Conservation (phyloP, 2,113 vertebrate genomes). For the Galemys pyrenaicus region DNA sequence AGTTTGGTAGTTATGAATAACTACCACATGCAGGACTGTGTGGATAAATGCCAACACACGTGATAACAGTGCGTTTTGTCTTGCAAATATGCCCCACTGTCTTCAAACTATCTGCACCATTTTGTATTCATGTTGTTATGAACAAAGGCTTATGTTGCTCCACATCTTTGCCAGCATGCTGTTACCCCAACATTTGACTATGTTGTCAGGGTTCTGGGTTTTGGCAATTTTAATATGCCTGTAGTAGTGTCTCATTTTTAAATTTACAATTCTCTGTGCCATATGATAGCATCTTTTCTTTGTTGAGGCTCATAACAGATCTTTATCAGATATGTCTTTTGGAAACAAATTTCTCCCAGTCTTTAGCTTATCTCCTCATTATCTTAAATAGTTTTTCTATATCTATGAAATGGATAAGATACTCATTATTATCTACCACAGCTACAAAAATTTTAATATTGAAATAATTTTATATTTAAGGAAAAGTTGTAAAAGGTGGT, state of each 20-base stretch:
- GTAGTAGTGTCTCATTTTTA: neutral
- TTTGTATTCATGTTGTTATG: neutral
- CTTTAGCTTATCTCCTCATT: neutral
- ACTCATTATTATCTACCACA: neutral
- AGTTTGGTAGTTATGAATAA: neutral
- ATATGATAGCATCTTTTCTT: neutral
- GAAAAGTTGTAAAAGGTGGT: neutral
- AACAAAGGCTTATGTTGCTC: neutral
- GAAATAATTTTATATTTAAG: neutral
- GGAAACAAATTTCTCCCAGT: neutral
- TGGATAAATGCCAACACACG: neutral
- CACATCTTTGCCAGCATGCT: neutral
- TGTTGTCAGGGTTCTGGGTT: neutral
- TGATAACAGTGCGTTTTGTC: neutral
- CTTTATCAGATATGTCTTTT: neutral
- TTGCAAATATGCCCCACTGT: neutral
- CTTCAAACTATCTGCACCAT: neutral
- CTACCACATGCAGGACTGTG: neutral
- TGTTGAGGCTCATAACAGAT: neutral
- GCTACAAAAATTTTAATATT: neutral
- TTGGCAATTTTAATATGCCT: neutral
- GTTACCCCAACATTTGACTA: neutral
- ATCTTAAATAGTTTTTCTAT: neutral
- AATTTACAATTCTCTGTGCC: neutral
- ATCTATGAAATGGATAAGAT: neutral